Evolutionary conservation across 2,113 vertebrate species (phyloP).

Genomic region (Brachionichthys hirsutus): DNA sequence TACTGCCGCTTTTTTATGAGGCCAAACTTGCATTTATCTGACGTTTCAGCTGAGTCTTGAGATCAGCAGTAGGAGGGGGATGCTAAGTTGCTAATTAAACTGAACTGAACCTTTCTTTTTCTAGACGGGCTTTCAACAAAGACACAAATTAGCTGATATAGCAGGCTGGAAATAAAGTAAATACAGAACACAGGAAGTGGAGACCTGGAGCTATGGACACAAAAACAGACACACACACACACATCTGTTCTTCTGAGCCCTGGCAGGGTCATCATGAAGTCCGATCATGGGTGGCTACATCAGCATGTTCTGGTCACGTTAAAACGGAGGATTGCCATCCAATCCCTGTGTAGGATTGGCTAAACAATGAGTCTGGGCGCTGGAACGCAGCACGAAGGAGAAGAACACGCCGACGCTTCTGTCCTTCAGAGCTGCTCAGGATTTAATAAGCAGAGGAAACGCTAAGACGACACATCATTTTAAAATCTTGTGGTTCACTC

Average conservation of each 20-base stretch:
- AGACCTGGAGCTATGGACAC: too few species aligned
- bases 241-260: background rate
- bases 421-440: constrained; percentile 25
- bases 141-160: background rate
- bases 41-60: background rate
- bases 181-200: too few species aligned
- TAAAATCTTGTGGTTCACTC: background rate
- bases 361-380: constrained; percentile 49
- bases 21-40: background rate
- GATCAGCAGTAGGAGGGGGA: background rate
- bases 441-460: constrained; percentile 28
- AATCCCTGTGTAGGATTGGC: constrained; percentile 23
- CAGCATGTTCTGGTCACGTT: constrained; percentile 43
- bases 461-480: constrained; percentile 1
- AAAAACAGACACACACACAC: constrained; percentile 6
- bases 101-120: background rate
- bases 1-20: background rate
- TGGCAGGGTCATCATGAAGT: background rate
- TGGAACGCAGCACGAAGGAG: constrained; percentile 36
- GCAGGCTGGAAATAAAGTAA: too few species aligned
- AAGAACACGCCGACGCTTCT: constrained; percentile 18
- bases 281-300: constrained; percentile 26
- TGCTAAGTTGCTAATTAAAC: constrained; percentile 8
- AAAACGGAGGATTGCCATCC: constrained; percentile 36
- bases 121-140: background rate